Base-by-base conservation (phyloP, 2,888 invertebrate genomes). In the Lathronympha strigana region DNA sequence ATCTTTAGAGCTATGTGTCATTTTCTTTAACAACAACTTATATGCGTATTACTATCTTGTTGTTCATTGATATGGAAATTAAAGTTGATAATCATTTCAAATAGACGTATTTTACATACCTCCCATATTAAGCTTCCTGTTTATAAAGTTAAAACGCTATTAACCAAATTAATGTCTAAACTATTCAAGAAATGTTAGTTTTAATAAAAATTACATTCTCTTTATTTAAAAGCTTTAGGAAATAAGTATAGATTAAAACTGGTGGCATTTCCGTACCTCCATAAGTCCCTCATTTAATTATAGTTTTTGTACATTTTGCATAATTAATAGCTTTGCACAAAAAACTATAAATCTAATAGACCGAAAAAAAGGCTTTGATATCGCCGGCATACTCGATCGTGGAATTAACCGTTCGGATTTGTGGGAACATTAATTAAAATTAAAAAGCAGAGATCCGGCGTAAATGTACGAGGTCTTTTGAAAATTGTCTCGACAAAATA, bases 261-360 rank as follows among this genome's bases (percentile, higher is more conserved):
- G 71, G 77, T 74, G 80, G 77, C 78, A 79, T 83, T 82, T 85
- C 81, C 85, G 80, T 75, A 76, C 72, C 76, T 75, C 73, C 68
- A 69, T 73, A 74, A 71, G 63, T 61, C 51, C 67, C 73, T 71
- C 72, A 67, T 67, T 69, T 79, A 79, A 80, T 76, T 75, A 77
- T 71, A 69, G 73, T 76, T 76, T 76, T 70, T 69, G 67, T 76
- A 70, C 73, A 73, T 79, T 86, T 82, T 77, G 80, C 81, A 79
- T 82, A 83, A 81, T 76, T 69, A 72, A 74, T 78, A 70, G 73
- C 69, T 75, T 70, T 70, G 69, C 67, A 73, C 69, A 78, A 81
- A 17, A 81, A 82, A 78, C 61, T 61, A 64, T 70, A 69, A 67
- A 53, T 55, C 61, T 69, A 73, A 74, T 68, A 67, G 64, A 67